phyloP scores from a whole-genome alignment of 2,888 invertebrate species.

The Globia sparganii region DNA sequence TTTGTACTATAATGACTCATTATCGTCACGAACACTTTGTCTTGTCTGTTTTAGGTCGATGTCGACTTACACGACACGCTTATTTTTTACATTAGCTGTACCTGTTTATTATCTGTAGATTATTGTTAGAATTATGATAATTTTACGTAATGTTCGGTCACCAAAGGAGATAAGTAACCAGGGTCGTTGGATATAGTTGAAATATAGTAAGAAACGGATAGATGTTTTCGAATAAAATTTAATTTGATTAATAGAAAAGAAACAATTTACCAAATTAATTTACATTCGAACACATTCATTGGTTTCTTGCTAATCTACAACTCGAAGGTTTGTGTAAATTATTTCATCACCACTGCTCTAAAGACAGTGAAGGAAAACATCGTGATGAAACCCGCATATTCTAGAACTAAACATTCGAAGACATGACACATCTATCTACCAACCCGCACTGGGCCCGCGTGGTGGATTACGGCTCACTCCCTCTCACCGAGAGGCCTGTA shows the following conservation, averaged over 20 bases:
- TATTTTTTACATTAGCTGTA: conserved; percentile 21
- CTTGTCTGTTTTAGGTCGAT: conserved; percentile 64
- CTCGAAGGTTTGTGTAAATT: too few species aligned
- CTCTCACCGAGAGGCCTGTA: too few species aligned
- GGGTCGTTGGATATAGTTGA: not conserved
- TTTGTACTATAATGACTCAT: conserved; percentile 55
- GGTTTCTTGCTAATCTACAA: not conserved
- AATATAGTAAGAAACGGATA: not conserved
- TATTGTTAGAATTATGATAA: not conserved
- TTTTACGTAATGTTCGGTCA: not conserved
- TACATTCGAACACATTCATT: not conserved
- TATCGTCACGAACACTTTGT: conserved; percentile 66
- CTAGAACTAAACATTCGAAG: too few species aligned
- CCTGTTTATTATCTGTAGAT: not conserved
- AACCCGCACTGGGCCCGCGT: too few species aligned
- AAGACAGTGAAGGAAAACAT: too few species aligned
- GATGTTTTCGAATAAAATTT: not conserved
- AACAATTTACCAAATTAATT: not conserved
- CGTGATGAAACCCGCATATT: too few species aligned
- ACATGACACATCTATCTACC: too few species aligned
- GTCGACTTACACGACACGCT: conserved; percentile 33
- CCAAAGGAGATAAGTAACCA: not conserved
- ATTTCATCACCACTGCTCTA: too few species aligned
- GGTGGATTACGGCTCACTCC: too few species aligned
- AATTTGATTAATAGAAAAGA: not conserved